A percentile compares a stretch with the other conserved stretches of the same genome.
These are phyloP conservation scores for Sebastes ruberrimus DNA, from an alignment of 2,797 vertebrate genomes.

Conservation along the genomic window DNA sequence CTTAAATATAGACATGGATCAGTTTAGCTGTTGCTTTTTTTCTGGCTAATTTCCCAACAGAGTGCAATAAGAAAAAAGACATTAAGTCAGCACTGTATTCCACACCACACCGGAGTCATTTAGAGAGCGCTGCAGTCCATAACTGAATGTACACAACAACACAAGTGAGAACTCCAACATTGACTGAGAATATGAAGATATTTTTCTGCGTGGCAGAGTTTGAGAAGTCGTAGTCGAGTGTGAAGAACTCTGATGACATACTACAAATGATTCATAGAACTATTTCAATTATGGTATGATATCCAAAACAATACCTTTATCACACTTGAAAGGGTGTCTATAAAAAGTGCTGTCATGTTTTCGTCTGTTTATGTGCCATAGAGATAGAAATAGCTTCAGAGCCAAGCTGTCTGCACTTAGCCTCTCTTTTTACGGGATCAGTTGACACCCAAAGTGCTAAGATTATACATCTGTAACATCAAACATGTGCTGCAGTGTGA, in stretches of 20 bases:
- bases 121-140: constrained; percentile 18
- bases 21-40: constrained; percentile 35
- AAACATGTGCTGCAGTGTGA: neutral
- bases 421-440: constrained; percentile 28
- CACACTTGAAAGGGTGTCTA: constrained; percentile 16
- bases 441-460: constrained; percentile 20
- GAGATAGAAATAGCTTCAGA: constrained; percentile 32
- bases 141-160: constrained; percentile 19
- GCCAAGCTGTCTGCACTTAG: constrained; percentile 19
- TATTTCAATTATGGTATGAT: neutral
- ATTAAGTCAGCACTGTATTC: constrained; percentile 40
- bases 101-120: constrained; percentile 25
- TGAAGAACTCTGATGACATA: neutral
- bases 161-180: neutral
- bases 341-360: constrained; percentile 19
- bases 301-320: constrained; percentile 11
- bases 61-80: constrained; percentile 51
- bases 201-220: constrained; percentile 12
- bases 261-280: constrained; percentile 20
- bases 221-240: neutral
- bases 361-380: constrained; percentile 23
- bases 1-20: constrained; percentile 58
- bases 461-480: constrained; percentile 27
- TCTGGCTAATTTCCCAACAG: constrained; percentile 51
- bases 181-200: neutral